phyloP scores from a whole-genome alignment of 2,888 invertebrate genomes.

The Chloroclysta siterata region DNA sequence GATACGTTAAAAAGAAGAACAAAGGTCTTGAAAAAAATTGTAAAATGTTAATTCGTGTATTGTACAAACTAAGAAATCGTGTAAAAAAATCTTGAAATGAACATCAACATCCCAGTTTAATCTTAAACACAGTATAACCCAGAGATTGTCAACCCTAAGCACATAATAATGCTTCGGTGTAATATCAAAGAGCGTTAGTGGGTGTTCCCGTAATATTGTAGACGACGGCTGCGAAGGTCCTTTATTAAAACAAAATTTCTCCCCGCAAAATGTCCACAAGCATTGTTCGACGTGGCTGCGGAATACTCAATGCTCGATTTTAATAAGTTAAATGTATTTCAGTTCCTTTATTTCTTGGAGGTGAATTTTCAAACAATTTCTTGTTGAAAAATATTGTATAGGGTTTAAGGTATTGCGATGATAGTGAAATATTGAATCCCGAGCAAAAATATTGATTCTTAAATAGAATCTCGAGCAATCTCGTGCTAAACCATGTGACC shows the following conservation, averaged over 20 bases:
- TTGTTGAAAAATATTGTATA: slow-evolving; percentile 10
- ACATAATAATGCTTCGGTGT: slow-evolving; percentile 78
- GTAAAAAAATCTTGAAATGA: slow-evolving; percentile 29
- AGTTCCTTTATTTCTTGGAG: slow-evolving; percentile 36
- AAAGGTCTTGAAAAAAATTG: too few species aligned
- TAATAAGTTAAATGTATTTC: slow-evolving; percentile 53
- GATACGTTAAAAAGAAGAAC: too few species aligned
- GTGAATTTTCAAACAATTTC: slow-evolving; percentile 19
- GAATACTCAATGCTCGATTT: slow-evolving; percentile 52
- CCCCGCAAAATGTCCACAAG: slow-evolving; percentile 77
- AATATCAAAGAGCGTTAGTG: slow-evolving; percentile 81
- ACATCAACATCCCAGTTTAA: slow-evolving; percentile 48
- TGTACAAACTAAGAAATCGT: neutral
- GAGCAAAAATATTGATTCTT: too few species aligned
- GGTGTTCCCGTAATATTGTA: slow-evolving; percentile 77
- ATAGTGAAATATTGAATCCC: too few species aligned
- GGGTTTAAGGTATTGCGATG: neutral
- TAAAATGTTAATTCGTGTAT: too few species aligned
- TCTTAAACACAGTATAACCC: slow-evolving; percentile 60
- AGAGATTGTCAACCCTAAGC: slow-evolving; percentile 76
- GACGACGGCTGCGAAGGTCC: slow-evolving; percentile 77
- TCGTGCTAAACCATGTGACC: too few species aligned
- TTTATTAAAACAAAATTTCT: slow-evolving; percentile 84
- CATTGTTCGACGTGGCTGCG: slow-evolving; percentile 55
- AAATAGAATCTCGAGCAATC: too few species aligned